phyloP scores from a whole-genome alignment of 2,113 vertebrate genomes.

The Macaca mulatta region DNA sequence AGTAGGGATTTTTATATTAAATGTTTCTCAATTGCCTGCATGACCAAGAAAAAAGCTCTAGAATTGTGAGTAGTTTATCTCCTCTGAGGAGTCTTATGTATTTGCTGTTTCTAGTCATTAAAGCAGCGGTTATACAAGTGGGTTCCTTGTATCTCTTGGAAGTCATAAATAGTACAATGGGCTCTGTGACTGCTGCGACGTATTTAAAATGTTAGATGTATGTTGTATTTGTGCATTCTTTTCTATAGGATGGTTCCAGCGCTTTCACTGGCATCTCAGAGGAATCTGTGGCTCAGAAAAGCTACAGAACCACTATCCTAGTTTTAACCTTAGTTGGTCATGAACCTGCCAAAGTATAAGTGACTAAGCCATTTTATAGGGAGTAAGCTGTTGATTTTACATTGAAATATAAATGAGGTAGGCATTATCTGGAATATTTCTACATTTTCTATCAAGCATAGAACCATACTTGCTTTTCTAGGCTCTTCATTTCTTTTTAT shows the following conservation, averaged over 20 bases:
- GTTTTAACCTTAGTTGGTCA: neutral
- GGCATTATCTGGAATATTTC: conserved; percentile 30
- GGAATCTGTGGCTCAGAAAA: neutral
- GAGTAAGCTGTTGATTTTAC: neutral
- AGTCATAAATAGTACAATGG: neutral
- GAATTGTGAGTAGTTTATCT: neutral
- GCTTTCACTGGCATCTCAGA: neutral
- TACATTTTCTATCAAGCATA: conserved; percentile 5
- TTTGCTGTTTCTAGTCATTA: neutral
- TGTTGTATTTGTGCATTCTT: neutral
- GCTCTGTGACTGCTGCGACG: neutral
- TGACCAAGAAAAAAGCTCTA: neutral
- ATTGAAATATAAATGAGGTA: neutral
- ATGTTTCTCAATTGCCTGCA: neutral
- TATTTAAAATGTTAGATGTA: neutral
- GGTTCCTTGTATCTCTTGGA: neutral
- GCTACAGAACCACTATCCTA: neutral
- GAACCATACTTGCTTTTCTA: conserved; percentile 11
- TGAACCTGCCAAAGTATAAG: neutral
- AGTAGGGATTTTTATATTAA: neutral
- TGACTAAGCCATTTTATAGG: neutral
- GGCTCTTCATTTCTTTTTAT: neutral
- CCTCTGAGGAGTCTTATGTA: neutral
- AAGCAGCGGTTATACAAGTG: neutral
- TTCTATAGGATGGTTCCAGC: neutral